Base-by-base conservation (phyloP, 92 coral and sea anemone genomes). In the Paragorgia papillata region DNA sequence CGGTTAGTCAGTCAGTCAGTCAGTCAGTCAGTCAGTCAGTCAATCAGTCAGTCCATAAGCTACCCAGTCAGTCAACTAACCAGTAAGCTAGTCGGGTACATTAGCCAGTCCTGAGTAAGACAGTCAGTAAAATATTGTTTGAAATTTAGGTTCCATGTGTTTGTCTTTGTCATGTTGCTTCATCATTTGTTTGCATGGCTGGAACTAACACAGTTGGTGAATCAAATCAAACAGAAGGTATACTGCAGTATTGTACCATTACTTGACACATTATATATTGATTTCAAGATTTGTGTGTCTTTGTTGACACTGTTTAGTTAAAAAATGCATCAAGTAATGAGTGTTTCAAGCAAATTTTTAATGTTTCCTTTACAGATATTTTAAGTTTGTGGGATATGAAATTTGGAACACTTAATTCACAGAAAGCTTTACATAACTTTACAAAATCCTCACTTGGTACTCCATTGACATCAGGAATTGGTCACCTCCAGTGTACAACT, bases 401-500 rank as follows among this genome's bases (percentile, higher is more conserved):
- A 70, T 70, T 50, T 44, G 30, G 77, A 50, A 70, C 63, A 13
- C 28, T 46, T 31, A 62, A 54, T 50, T 50, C 62, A 10, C 27
- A 29, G 33, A 70, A 70, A 26, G 1, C 62, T 17, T 37, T 70
- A 8, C 30, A 35, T 3, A 21, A 20, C 24, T 50, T 31, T 19
- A 35, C 48, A 1, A 48, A 68, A 2, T 24, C 57, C 22, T 17
- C 75, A 68, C 1, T 24, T 17, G 31, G 1, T 19, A 37, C 75
- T 28, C 7, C 71, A 20, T n/a, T 17, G 51, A 54, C 88, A 37
- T 24, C 71, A 44, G 90, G 94, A 21, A 83, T 85, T 2, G 66
- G 48, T 9, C 86, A 82, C 57, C 73, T 78, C 28, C 77, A 75
- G 24, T 82, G 88, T 33, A 86, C 89, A 22, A 73, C 87, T 19